A percentile compares a stretch with the other conserved stretches of the same genome.
Conservation (phyloP, 2,797 vertebrate genomes). For the Dicrostonyx torquatus region DNA sequence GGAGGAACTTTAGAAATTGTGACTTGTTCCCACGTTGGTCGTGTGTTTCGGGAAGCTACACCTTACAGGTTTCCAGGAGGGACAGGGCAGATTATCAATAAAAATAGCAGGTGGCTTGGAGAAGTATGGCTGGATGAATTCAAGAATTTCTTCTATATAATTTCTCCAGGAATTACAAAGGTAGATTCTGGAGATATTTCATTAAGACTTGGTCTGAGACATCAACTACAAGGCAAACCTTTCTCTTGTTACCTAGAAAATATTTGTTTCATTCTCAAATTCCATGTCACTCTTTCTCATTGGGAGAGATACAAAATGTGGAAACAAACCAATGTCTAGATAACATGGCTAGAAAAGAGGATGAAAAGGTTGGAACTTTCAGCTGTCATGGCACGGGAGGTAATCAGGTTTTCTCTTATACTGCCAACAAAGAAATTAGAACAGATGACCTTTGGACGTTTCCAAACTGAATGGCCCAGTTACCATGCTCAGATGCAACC, state of each 20-base stretch:
- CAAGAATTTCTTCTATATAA: slow-evolving; percentile 99
- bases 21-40: slow-evolving; percentile 98
- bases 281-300: slow-evolving; percentile 97
- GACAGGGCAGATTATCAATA: slow-evolving; percentile 99
- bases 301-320: slow-evolving; percentile 93
- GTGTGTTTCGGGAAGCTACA: slow-evolving; percentile 99
- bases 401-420: slow-evolving; percentile 96
- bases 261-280: slow-evolving; percentile 99
- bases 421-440: slow-evolving; percentile 98
- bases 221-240: slow-evolving; percentile 97
- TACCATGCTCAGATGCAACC: slow-evolving; percentile 99
- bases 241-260: slow-evolving; percentile 99
- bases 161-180: slow-evolving; percentile 99
- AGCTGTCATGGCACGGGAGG: no score
- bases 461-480: slow-evolving; percentile 98
- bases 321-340: no score
- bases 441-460: slow-evolving; percentile 98
- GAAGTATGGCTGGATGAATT: slow-evolving; percentile 99
- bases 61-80: slow-evolving; percentile 98
- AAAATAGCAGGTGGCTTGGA: slow-evolving; percentile 97
- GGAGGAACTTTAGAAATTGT: slow-evolving; percentile 98
- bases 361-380: no score
- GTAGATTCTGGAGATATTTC: slow-evolving; percentile 99
- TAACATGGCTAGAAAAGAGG: no score
- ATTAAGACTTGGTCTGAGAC: slow-evolving; percentile 91